Evolutionary conservation across 2,113 vertebrate genomes (phyloP), one percentile per base, ranked within the genome.

Genomic region (Calyptomena viridis): DNA sequence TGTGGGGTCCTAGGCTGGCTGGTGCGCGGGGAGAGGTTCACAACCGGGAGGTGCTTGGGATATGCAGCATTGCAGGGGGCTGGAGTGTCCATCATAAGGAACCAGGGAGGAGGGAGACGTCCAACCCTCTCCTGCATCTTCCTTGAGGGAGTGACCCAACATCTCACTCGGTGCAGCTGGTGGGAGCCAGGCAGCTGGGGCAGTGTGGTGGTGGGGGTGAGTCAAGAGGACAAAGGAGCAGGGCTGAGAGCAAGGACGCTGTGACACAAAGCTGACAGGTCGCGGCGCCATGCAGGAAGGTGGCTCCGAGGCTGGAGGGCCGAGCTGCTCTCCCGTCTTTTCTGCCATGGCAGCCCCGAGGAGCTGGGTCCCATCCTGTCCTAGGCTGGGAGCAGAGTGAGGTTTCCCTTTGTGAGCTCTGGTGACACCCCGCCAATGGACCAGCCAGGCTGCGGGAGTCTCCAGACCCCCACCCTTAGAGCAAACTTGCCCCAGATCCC

Each of bases 221-320:
- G 42, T 6, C 0, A 4, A 55, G 67, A 92, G 69, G 74, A 93
- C 83, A 94, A 96, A 95, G 84, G 75, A 89, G 56, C 49, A 15
- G 50, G 27, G 44, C 88, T 91, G 64, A 35, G 30, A 92, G 71
- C 56, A 18, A 56, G 68, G 56, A 85, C 59, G 77, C 73, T 87
- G 55, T 2, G 2, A 93, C 81, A 92, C 92, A 94, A 94, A 96
- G 89, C 74, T 55, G 3, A 21, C 83, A 87, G 89, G 47, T 89
- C 6, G 2, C 30, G 6, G 73, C 2, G 8, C 59, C 23, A 1
- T 44, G 75, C 6, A 1, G 60, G 63, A 68, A 84, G 75, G 75
- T 66, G 63, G 73, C n/a, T 89, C 19, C 11, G 40, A 37, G 44
- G 58, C 79, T 50, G 52, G 28, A 20, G 49, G 60, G 35, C 66